Base-by-base conservation (phyloP, 2,888 invertebrate species). In the Cyclophora albipunctata region DNA sequence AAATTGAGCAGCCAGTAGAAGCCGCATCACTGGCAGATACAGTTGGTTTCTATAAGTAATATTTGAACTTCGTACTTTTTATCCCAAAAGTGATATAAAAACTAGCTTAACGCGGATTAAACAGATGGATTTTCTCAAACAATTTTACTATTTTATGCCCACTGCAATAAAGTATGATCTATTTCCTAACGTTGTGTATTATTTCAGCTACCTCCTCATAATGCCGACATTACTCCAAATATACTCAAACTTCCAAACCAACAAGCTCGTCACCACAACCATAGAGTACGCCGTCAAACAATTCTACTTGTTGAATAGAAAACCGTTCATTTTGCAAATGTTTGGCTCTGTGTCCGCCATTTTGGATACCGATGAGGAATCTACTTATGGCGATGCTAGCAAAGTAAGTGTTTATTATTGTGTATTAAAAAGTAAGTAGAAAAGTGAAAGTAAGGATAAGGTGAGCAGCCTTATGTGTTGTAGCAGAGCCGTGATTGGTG, bases 231-330 rank as follows among this genome's bases (percentile, higher is more conserved):
- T 99, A 34, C 86, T 99, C 46, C 96, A 98, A 86, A 95, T 99
- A 50, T 99, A 99, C 83, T 97, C 98, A 3, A 97, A 98, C 70
- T 98, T 98, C 81, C 99, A 98, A 87, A 98, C 98, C 0, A 99
- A 99, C 81, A 95, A 95, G 72, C 88, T 98, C 34, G 95, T 99
- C 2, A 97, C 96, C 3, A 95, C 97, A 0, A 98, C 98, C 0
- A 96, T 99, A 49, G 98, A 99, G 76, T 99, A 98, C 76, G 97
- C 98, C 0, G 98, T 98, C 7, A 98, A 98, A 72, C 99, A 99
- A 75, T 99, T 99, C 83, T 99, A 99, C 81, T 90, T 99, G 52
- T 92, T 99, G 78, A 99, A 99, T 75, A 91, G 99, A 47, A 99
- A 99, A 73, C 99, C 99, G 1, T 99, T 99, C 71, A 96, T 99